Percentiles rank a stretch among this genome's conserved stretches.
Evolutionary conservation across 2,888 invertebrate species (phyloP).

Genomic region (Allygus modestus): DNA sequence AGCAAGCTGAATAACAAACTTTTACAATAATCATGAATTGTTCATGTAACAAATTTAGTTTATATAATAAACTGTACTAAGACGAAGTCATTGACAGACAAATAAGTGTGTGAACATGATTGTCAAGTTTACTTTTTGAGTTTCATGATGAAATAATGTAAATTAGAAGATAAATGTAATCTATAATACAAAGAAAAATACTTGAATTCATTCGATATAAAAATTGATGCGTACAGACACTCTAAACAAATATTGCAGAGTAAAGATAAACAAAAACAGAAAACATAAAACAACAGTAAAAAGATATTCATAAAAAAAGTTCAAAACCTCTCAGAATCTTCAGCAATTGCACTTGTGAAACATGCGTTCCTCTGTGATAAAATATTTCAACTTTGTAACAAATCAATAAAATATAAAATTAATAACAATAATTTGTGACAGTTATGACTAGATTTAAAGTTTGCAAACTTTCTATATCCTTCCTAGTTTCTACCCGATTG

Average conservation of each 20-base stretch:
- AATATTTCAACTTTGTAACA: slow-evolving; percentile 54
- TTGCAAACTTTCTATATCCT: neutral
- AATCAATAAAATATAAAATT: slow-evolving; percentile 54
- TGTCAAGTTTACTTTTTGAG: neutral
- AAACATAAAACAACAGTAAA: neutral
- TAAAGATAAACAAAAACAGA: neutral
- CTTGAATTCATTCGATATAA: neutral
- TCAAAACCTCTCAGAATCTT: neutral
- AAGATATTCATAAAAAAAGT: neutral
- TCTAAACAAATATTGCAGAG: too few relatives aligned
- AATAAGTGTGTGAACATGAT: neutral
- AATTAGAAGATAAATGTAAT: neutral
- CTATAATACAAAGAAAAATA: too few relatives aligned
- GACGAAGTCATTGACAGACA: neutral
- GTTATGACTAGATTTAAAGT: slow-evolving; percentile 49
- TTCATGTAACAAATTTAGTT: neutral
- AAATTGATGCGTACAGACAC: too few relatives aligned
- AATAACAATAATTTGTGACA: slow-evolving; percentile 39
- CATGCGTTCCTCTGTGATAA: slow-evolving; percentile 26
- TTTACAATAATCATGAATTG: neutral
- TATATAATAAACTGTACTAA: neutral
- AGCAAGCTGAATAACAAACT: neutral
- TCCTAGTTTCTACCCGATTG: neutral
- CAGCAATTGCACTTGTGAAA: slow-evolving; percentile 13
- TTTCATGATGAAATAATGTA: neutral